Evolutionary conservation across 2,797 vertebrate genomes (phyloP).

Genomic region (Eulemur rubriventer): DNA sequence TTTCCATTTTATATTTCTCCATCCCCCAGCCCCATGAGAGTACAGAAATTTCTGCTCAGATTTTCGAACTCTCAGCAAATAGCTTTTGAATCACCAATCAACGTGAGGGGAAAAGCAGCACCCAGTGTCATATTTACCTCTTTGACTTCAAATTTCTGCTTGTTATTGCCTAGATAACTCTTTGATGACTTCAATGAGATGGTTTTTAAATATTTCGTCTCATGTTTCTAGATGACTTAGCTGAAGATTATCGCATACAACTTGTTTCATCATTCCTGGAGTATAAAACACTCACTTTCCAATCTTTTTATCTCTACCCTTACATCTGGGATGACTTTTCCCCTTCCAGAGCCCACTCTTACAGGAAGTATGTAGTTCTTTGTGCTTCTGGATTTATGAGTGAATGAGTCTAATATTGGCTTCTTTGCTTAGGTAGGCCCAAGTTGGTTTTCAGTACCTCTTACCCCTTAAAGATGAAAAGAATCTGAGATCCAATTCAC

Average conservation of each 20-base stretch:
- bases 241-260: not conserved
- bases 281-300: not conserved
- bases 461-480: not conserved
- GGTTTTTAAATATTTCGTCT: not conserved
- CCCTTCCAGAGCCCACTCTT: not conserved
- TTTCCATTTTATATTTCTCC: not conserved
- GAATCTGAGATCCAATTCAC: not conserved
- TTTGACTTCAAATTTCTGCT: not conserved
- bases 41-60: not conserved
- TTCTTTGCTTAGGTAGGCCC: not conserved
- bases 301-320: not conserved
- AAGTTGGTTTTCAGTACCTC: not conserved
- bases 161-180: not conserved
- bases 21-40: not conserved
- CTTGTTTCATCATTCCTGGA: not conserved
- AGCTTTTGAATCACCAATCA: not conserved
- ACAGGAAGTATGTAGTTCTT: not conserved
- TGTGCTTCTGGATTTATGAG: not conserved
- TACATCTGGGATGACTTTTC: not conserved
- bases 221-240: not conserved
- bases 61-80: not conserved
- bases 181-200: not conserved
- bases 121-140: not conserved
- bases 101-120: not conserved
- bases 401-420: not conserved